Evolutionary conservation across 2,797 vertebrate genomes (phyloP).

Genomic region (Eremophila alpestris): DNA sequence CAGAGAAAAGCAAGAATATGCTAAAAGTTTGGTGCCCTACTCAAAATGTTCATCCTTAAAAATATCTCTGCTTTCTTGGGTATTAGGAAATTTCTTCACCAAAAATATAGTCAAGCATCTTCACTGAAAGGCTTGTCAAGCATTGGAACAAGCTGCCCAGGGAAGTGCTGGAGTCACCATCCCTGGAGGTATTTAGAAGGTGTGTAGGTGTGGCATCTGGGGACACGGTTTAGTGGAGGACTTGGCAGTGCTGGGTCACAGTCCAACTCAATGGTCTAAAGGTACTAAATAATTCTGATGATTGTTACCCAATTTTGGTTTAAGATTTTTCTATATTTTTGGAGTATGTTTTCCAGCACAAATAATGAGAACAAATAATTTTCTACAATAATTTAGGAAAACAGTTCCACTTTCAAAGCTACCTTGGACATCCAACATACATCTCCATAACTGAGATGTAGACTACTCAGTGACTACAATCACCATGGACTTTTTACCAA

Average conservation of each 20-base stretch:
- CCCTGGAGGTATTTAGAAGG: background rate
- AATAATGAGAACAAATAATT: background rate
- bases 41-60: background rate
- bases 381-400: background rate
- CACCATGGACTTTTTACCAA: background rate
- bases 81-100: background rate
- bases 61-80: background rate
- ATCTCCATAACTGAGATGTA: background rate
- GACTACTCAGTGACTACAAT: background rate
- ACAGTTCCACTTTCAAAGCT: background rate
- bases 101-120: background rate
- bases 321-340: background rate
- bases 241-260: background rate
- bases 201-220: too few species aligned
- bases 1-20: background rate
- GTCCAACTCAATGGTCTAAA: background rate
- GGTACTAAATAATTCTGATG: background rate
- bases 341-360: background rate
- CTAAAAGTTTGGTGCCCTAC: background rate
- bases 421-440: background rate
- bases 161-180: background rate
- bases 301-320: background rate
- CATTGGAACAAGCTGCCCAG: background rate
- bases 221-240: fast-evolving
- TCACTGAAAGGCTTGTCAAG: background rate